These are phyloP conservation scores for Lasioglossum villosulum DNA, from an alignment of 2,888 invertebrate genomes.

Conservation along the genomic window DNA sequence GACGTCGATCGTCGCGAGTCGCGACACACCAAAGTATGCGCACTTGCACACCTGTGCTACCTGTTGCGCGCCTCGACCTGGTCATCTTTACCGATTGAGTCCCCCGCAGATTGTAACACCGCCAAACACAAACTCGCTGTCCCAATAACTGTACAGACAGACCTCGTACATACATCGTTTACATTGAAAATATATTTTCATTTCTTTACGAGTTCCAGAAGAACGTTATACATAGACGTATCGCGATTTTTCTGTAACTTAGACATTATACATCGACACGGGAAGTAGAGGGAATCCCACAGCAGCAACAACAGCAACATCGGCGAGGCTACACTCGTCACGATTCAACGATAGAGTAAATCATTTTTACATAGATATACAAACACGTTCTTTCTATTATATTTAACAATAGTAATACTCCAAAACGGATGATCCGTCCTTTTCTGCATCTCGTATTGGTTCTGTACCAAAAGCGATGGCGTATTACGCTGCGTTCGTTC, in stretches of 20 bases:
- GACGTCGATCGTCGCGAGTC: slow-evolving; percentile 26
- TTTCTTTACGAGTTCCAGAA: slow-evolving; percentile 58
- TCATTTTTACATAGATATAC: slow-evolving; percentile 30
- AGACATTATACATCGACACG: slow-evolving; percentile 47
- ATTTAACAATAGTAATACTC: slow-evolving; percentile 24
- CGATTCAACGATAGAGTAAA: slow-evolving; percentile 42
- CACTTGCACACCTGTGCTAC: slow-evolving; percentile 28
- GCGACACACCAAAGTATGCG: background rate
- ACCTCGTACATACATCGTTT: slow-evolving; percentile 25
- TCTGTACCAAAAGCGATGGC: slow-evolving; percentile 1
- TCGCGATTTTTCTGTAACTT: slow-evolving; percentile 29
- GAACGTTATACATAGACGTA: slow-evolving; percentile 60
- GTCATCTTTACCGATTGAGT: slow-evolving; percentile 19
- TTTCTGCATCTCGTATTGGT: background rate
- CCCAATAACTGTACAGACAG: background rate
- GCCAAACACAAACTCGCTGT: slow-evolving; percentile 1
- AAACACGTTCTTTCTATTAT: background rate
- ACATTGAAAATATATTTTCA: slow-evolving; percentile 74
- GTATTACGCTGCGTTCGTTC: slow-evolving; percentile 6
- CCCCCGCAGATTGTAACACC: too few relatives aligned
- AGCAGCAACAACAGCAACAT: slow-evolving; percentile 31
- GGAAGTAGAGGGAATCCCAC: slow-evolving; percentile 31
- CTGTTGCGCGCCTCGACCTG: slow-evolving; percentile 41
- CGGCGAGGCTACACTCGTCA: slow-evolving; percentile 13
- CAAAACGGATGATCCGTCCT: background rate